Percentiles rank a stretch among this genome's conserved stretches.
Conservation (phyloP, 2,888 invertebrate species). For the Brachycybe producta region DNA sequence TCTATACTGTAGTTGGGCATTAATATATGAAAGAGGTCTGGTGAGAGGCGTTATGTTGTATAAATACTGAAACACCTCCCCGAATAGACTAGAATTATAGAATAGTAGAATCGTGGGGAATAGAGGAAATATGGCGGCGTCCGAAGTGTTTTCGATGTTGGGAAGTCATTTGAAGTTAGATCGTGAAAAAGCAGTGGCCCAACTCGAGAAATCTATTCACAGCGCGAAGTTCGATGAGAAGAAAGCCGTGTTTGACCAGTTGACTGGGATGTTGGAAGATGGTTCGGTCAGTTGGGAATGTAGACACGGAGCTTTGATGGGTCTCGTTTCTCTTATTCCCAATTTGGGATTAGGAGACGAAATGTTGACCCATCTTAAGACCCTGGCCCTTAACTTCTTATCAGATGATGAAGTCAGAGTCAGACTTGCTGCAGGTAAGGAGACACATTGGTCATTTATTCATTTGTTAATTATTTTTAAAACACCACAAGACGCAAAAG, state of each 20-base stretch:
- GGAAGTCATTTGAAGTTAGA: slow-evolving; percentile 17
- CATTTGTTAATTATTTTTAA: slow-evolving; percentile 1
- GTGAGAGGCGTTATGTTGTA: too few relatives aligned
- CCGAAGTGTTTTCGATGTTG: too few relatives aligned
- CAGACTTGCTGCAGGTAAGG: slow-evolving; percentile 36
- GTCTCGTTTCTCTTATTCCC: slow-evolving; percentile 31
- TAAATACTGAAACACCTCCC: too few relatives aligned
- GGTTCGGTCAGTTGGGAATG: slow-evolving; percentile 33
- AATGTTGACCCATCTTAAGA: too few relatives aligned
- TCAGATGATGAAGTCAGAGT: slow-evolving; percentile 37
- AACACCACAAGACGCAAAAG: too few relatives aligned
- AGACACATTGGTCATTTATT: neutral
- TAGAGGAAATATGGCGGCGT: too few relatives aligned
- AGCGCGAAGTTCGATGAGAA: neutral
- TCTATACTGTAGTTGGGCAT: too few relatives aligned
- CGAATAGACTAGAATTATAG: too few relatives aligned
- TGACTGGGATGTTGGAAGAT: slow-evolving; percentile 19
- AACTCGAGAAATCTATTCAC: slow-evolving; percentile 6
- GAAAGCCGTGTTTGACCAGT: neutral
- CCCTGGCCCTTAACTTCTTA: slow-evolving; percentile 29
- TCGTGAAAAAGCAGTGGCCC: slow-evolving; percentile 8
- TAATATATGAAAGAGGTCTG: too few relatives aligned
- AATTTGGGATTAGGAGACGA: slow-evolving; percentile 21
- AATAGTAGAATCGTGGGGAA: too few relatives aligned
- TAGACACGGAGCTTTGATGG: slow-evolving; percentile 36